phyloP scores from a whole-genome alignment of 2,888 invertebrate genomes.

The Sinhomidia bicolor region DNA sequence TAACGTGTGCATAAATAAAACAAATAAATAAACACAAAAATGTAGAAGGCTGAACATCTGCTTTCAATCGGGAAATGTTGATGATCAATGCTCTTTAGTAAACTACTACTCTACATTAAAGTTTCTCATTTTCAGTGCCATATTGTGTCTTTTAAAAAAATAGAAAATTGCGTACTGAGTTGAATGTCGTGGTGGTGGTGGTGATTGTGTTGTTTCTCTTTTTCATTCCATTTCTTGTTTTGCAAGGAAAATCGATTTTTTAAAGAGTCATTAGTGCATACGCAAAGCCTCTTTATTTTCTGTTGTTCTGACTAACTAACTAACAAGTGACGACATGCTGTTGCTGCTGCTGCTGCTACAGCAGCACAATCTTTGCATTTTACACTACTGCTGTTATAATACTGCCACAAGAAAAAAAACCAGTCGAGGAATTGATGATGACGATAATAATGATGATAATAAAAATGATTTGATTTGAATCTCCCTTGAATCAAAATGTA shows the following conservation, averaged over 20 bases:
- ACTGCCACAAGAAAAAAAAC: neutral
- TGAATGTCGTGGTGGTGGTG: neutral
- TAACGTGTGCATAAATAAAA: neutral
- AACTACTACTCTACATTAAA: neutral
- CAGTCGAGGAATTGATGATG: neutral
- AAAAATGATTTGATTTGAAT: constrained; percentile 1
- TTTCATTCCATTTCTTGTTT: constrained; percentile 16
- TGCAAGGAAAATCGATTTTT: constrained; percentile 6
- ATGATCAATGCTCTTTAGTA: no score
- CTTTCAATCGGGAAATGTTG: neutral
- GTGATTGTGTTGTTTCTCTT: neutral
- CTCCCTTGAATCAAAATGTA: neutral
- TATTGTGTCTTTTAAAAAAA: neutral
- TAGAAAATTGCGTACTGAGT: neutral
- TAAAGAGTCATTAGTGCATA: neutral
- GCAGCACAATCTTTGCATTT: neutral
- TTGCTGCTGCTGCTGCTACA: no score
- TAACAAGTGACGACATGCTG: no score
- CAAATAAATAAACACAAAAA: neutral
- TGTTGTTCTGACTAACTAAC: no score
- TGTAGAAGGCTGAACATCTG: neutral
- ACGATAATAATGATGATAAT: neutral
- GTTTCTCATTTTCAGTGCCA: neutral
- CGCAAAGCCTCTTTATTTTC: no score
- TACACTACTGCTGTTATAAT: neutral